phyloP scores from a whole-genome alignment of 1,140 invertebrate species.

The Cydia amplana region DNA sequence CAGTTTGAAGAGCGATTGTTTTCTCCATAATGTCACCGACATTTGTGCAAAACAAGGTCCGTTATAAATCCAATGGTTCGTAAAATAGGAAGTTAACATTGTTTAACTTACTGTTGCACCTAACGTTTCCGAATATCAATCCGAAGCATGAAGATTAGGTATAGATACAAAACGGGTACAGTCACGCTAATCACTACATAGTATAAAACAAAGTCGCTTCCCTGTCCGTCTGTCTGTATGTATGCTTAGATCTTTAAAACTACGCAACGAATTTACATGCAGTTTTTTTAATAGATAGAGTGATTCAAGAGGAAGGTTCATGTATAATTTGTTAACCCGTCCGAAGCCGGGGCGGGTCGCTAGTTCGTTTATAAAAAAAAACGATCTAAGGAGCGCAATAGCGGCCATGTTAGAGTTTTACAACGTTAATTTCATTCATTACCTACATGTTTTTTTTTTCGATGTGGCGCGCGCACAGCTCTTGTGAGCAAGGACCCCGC shows the following conservation, averaged over 20 bases:
- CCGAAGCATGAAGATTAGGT: background rate
- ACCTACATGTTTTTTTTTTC: background rate
- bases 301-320: too few species aligned
- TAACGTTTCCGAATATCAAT: background rate
- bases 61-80: background rate
- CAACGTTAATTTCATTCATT: conserved; percentile 11
- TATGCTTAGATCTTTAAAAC: too few species aligned
- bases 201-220: too few species aligned
- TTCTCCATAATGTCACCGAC: conserved; percentile 5
- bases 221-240: too few species aligned
- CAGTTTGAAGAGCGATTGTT: conserved; percentile 10
- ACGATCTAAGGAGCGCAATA: background rate
- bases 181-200: too few species aligned
- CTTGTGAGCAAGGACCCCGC: too few species aligned
- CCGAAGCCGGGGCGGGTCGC: too few species aligned
- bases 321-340: too few species aligned
- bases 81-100: background rate
- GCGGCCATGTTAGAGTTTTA: background rate
- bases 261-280: too few species aligned
- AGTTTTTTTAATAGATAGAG: too few species aligned
- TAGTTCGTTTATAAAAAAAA: too few species aligned
- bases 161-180: background rate
- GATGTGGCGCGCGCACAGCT: too few species aligned
- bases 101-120: background rate
- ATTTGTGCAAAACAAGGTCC: background rate